Evolutionary conservation across 2,888 invertebrate genomes (phyloP), one percentile per base, ranked within the genome.

Genomic region (Hemaris fuciformis): DNA sequence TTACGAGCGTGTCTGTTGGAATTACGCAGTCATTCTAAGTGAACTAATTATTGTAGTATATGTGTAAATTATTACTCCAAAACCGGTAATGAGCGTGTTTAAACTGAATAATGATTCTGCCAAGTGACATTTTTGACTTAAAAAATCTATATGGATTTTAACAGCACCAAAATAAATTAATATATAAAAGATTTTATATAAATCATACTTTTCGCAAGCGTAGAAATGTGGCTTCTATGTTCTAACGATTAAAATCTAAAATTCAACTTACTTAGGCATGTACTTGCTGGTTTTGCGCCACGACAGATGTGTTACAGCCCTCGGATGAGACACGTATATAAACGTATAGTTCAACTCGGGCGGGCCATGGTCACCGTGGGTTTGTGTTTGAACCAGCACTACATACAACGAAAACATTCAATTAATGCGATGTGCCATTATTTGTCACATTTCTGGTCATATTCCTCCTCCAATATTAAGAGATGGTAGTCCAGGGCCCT

Each of bases 251-350:
- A 38, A 10, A n/a, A n/a, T 4, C 38, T 27, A 46, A 27, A 53
- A n/a, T 15, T 20, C 13, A n/a, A 80, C 89, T 92, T 92, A 98
- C 97, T 98, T 98, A 59, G 99, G 99, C 99, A 99, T 99, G 80
- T 99, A 99, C 93, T 99, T 99, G 93, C 99, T 99, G 58, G 99
- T 99, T 87, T 98, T 98, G 69, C 99, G 94, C 99, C 99, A 99
- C 58, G 99, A 98, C 69, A 99, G 94, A 76, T 99, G 99, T 13
- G 98, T 99, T 57, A 99, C 98, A 53, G 99, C 98, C 61, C 98
- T 94, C 1, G 99, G 99, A 93, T 99, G 99, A 25, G 99, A 98
- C 62, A 99, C 96, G 80, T 98, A 98, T 27, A 98, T 97, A 88
- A 97, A 99, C 59, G 98, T 97, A 89, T 97, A 99, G 83, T 96